A percentile compares a stretch with the other conserved stretches of the same genome.
Evolutionary conservation across 1,140 invertebrate genomes (phyloP).

Genomic region (Onthophagus taurus): DNA sequence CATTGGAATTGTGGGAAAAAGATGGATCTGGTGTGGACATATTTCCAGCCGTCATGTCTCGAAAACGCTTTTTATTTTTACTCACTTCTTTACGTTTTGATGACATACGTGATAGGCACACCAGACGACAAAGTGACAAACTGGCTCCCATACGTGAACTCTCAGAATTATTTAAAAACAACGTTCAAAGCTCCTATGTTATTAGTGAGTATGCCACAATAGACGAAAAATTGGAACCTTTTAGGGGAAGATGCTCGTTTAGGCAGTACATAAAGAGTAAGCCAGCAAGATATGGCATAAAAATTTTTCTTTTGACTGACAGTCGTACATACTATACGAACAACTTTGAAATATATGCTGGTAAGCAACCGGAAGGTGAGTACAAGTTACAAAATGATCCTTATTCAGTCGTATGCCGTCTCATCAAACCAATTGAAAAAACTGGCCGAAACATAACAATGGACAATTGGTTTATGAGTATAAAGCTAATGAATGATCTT

Average conservation of each 20-base stretch:
- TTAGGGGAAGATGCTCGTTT: slow-evolving; percentile 23
- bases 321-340: slow-evolving; percentile 25
- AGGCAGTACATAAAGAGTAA: slow-evolving; percentile 24
- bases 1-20: slow-evolving; percentile 4
- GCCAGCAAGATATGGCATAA: slow-evolving; percentile 21
- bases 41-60: neutral
- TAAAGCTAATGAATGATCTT: too few relatives aligned
- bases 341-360: slow-evolving; percentile 31
- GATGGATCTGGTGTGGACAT: slow-evolving; percentile 5
- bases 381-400: neutral
- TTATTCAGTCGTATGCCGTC: neutral
- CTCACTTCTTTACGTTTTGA: slow-evolving; percentile 9
- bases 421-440: too few relatives aligned
- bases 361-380: slow-evolving; percentile 7
- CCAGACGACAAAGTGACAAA: slow-evolving; percentile 29
- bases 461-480: too few relatives aligned
- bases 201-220: slow-evolving; percentile 19
- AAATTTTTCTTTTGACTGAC: slow-evolving; percentile 26
- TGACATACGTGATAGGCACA: slow-evolving; percentile 20
- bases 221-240: slow-evolving; percentile 36
- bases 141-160: slow-evolving; percentile 11
- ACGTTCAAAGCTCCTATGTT: neutral
- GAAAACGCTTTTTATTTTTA: slow-evolving; percentile 12
- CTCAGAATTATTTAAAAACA: neutral
- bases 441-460: slow-evolving; percentile 22